Base-by-base conservation (phyloP, 2,888 invertebrate genomes). In the Acanthosepion pharaonis region DNA sequence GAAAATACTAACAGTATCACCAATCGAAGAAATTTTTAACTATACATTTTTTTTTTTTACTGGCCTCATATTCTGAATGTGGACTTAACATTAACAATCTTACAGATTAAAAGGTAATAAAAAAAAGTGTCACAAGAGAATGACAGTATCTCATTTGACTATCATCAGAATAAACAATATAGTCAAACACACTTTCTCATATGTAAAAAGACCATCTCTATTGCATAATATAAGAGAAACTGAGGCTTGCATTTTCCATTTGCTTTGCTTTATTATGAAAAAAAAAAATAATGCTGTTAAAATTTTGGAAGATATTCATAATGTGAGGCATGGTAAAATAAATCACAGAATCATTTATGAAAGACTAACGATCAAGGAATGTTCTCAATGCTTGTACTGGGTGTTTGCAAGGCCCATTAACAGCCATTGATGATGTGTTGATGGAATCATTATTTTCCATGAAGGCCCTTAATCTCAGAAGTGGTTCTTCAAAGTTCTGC, bases 331-430 rank as follows among this genome's bases (percentile, higher is more conserved):
- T 78, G n/a, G n/a, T 11, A 78, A 78, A n/a, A 8, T 9, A 78
- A 28, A 78, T 78, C 28, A 28, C 11, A 25, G 5, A n/a, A 78
- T 0, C 15, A 15, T 33, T 78, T 78, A 78, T n/a, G n/a, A 78
- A 33, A 11, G n/a, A n/a, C 48, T 93, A 93, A 51, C 93, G 93
- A 93, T 51, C 93, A 28, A 93, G 93, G n/a, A 93, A 93, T 49
- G 93, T 53, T 11, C 93, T 93, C 93, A 93, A 23, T 18, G 93
- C 93, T 49, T 93, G 93, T 20, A 93, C 53, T 3, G 93, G 93
- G 28, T 93, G n/a, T 25, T 51, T 93, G 53, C 93, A 93, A 9
- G 93, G 93, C 20, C 93, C 93, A 28, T 93, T 93, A 53, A 93
- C 93, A 25, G 93, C 93, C n/a, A 53, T 28, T 18, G 93, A n/a